Base-by-base conservation (phyloP, 2,888 invertebrate species). In the Drosophila conformis region DNA sequence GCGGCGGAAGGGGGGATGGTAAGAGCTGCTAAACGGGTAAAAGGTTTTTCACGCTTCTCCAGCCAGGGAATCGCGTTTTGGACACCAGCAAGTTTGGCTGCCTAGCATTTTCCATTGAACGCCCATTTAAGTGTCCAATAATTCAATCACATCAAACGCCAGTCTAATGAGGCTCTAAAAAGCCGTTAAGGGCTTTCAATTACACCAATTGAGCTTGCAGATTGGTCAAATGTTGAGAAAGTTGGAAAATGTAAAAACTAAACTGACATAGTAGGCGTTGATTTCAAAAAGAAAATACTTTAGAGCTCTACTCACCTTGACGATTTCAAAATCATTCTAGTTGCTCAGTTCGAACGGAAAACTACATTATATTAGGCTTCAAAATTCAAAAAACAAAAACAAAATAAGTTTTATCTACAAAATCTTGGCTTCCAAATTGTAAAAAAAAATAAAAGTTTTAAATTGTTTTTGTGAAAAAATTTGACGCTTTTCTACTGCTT, bases 121-220 rank as follows among this genome's bases (percentile, higher is more conserved):
- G 86, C 90, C 86, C 79, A 90, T 90, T 87, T 90, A 87, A 90
- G 86, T 90, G 87, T 90, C 89, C 87, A 90, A 90, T 87, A 87
- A 90, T 87, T 87, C 87, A 88, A 87, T 87, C 90, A 86, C 88
- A 81, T 87, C 76, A 89, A 83, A 83, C 88, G 81, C 77, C 86
- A 83, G 69, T 83, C 81, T 89, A 88, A 90, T 87, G 79, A 75
- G 72, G 35, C 86, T 49, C 75, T 70, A 78, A 85, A 85, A 72
- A 74, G 73, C 79, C 79, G 83, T 90, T 87, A 90, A 87, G 88
- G 77, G 62, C 79, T 81, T 88, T 87, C 90, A 90, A 87, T 87
- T 87, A 87, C 77, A 77, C 66, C 83, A 86, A 89, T 87, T 89
- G 66, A 74, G 49, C 33, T 56, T 58, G 46, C 53, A 57, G 66